Percentiles rank a stretch among this genome's conserved stretches.
These are phyloP conservation scores for Bombus impatiens DNA, from an alignment of 1,140 invertebrate species.

Conservation along the genomic window DNA sequence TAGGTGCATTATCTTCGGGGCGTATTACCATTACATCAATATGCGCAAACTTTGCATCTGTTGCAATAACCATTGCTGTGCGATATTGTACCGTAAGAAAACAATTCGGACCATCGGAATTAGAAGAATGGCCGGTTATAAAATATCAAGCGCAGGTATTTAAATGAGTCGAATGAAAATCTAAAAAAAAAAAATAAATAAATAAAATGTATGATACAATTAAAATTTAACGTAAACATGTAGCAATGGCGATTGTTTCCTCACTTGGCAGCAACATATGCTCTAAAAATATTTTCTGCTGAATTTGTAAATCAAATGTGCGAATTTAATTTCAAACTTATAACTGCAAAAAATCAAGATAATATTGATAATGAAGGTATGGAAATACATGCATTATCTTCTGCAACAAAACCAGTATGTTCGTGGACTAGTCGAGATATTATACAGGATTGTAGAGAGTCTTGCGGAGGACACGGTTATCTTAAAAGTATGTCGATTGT, in stretches of 20 bases:
- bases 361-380: slow-evolving; percentile 76
- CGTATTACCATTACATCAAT: slow-evolving; percentile 89
- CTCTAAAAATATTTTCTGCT: slow-evolving; percentile 88
- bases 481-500: slow-evolving; percentile 84
- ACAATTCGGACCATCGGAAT: slow-evolving; percentile 91
- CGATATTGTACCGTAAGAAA: slow-evolving; percentile 94
- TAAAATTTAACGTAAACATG: slow-evolving; percentile 33
- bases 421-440: slow-evolving; percentile 92
- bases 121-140: slow-evolving; percentile 90
- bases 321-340: slow-evolving; percentile 71
- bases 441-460: slow-evolving; percentile 95
- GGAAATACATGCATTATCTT: slow-evolving; percentile 96
- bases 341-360: slow-evolving; percentile 66
- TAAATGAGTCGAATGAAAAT: slow-evolving; percentile 75
- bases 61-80: slow-evolving; percentile 92
- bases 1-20: slow-evolving; percentile 93
- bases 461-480: slow-evolving; percentile 93
- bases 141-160: slow-evolving; percentile 93
- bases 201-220: slow-evolving; percentile 26
- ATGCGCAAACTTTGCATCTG: slow-evolving; percentile 87
- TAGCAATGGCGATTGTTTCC: slow-evolving; percentile 97
- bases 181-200: neutral
- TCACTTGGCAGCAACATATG: slow-evolving; percentile 91
- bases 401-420: slow-evolving; percentile 92
- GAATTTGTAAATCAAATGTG: slow-evolving; percentile 73